A percentile compares a stretch with the other conserved stretches of the same genome.
These are phyloP conservation scores for Tachina fera DNA, from an alignment of 2,888 invertebrate genomes.

Conservation along the genomic window DNA sequence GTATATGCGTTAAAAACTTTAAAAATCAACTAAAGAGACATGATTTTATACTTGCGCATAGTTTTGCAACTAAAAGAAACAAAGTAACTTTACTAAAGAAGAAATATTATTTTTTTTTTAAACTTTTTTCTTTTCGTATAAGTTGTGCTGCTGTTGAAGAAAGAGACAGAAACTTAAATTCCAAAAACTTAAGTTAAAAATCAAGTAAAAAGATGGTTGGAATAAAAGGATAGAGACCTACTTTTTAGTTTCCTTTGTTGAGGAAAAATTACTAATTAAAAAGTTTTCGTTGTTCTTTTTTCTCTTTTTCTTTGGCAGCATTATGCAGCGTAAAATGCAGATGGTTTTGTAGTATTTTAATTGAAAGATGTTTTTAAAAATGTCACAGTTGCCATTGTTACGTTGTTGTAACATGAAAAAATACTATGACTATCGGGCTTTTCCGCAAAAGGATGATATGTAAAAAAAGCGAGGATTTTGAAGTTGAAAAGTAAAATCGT, in stretches of 20 bases:
- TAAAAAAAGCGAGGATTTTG: no score
- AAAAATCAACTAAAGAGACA: conserved; percentile 39
- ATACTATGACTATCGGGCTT: no score
- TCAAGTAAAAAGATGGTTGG: conserved; percentile 55
- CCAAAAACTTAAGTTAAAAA: conserved; percentile 58
- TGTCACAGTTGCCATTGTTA: not conserved
- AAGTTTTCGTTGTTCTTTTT: conserved; percentile 56
- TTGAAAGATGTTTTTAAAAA: not conserved
- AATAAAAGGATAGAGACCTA: conserved; percentile 56
- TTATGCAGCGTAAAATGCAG: conserved; percentile 39
- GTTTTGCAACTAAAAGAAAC: conserved; percentile 30
- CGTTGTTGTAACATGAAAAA: not conserved
- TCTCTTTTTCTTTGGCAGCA: not conserved
- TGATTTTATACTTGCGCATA: conserved; percentile 47
- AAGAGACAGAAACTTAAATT: conserved; percentile 34
- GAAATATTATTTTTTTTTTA: conserved; percentile 26
- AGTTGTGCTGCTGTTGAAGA: conserved; percentile 10
- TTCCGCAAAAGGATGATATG: no score
- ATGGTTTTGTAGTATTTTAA: not conserved
- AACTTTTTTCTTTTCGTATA: conserved; percentile 6
- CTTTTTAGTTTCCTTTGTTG: conserved; percentile 43
- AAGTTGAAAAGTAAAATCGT: no score
- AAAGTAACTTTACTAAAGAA: conserved; percentile 15
- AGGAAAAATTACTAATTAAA: conserved; percentile 35
- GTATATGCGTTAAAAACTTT: conserved; percentile 39